A percentile compares a stretch with the other conserved stretches of the same genome.
phyloP scores from a whole-genome alignment of 2,888 invertebrate species.

The Nomada goodeniana region DNA sequence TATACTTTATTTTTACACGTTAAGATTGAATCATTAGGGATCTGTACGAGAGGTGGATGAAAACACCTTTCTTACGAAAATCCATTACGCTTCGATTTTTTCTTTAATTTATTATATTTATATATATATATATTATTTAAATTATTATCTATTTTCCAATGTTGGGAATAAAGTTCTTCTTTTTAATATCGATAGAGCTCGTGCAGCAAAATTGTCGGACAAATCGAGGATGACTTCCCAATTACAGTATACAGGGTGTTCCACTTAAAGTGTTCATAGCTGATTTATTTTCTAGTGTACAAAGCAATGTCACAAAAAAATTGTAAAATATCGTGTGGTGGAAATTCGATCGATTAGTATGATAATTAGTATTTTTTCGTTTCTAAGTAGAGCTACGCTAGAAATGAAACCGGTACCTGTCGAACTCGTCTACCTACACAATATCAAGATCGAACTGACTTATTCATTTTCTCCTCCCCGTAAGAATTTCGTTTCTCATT shows the following conservation, averaged over 20 bases:
- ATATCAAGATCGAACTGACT: constrained; percentile 12
- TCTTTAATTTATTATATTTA: constrained; percentile 39
- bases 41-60: not conserved
- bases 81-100: constrained; percentile 32
- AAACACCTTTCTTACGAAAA: not conserved
- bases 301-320: constrained; percentile 18
- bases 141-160: constrained; percentile 30
- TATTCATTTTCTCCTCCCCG: constrained; percentile 1
- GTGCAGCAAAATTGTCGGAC: constrained; percentile 25
- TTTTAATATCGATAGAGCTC: constrained; percentile 11
- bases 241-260: constrained; percentile 61
- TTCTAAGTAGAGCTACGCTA: constrained; percentile 20
- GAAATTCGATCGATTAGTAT: constrained; percentile 21
- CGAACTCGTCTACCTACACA: constrained; percentile 42
- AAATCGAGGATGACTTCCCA: constrained; percentile 22
- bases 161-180: constrained; percentile 9
- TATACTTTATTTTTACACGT: constrained; percentile 19
- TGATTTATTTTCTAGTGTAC: constrained; percentile 53
- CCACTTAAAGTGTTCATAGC: constrained; percentile 64
- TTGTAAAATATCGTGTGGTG: constrained; percentile 29
- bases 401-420: constrained; percentile 42
- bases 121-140: constrained; percentile 8
- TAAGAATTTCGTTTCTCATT: not conserved
- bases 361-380: constrained; percentile 2
- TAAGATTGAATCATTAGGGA: not conserved